Evolutionary conservation across 2,113 vertebrate species (phyloP), one percentile per base, ranked within the genome.

Genomic region (Eleginops maclovinus): DNA sequence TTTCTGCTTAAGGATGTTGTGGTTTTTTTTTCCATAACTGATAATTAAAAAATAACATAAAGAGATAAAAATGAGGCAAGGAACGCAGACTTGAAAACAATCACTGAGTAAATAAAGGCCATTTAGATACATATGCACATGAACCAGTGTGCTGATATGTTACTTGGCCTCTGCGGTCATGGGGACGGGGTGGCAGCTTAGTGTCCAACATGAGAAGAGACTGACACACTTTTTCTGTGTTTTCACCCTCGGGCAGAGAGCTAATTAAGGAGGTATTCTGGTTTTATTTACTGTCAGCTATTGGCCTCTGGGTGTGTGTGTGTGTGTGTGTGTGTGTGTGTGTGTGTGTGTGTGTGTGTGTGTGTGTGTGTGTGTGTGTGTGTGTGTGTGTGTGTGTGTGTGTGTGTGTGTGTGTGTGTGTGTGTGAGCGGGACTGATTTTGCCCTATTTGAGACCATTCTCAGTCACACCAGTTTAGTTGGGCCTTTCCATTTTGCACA

Each of bases 211-310:
- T 15, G 36, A 81, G 31, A 70, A 77, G 66, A 91, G 87, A 89
- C 86, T 93, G 92, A 94, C 93, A 94, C 90, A 93, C 90, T 92
- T 93, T 93, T 78, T 77, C 63, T 81, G 78, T 76, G 83, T 75
- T 91, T 87, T 81, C 80, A 75, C 85, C 93, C 89, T 70, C 51
- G 69, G 91, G 93, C 89, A 71, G 47, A 73, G 82, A 88, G 87
- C 89, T 94, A 94, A 93, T 93, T 92, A 93, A 89, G 91, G 82
- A 88, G 72, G 79, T 84, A 86, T 84, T 77, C 77, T 92, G 79
- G 84, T 89, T 91, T 88, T 93, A 93, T 93, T 93, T 93, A 92
- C 93, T 93, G 91, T 91, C 91, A 92, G 88, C 87, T 85, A 69
- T 69, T 80, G 85, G 85, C 86, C 87, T 51, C 79, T 84, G 86